A percentile compares a stretch with the other conserved stretches of the same genome.
Evolutionary conservation across 2,888 invertebrate genomes (phyloP).

Genomic region (Andrena chrysosceles): DNA sequence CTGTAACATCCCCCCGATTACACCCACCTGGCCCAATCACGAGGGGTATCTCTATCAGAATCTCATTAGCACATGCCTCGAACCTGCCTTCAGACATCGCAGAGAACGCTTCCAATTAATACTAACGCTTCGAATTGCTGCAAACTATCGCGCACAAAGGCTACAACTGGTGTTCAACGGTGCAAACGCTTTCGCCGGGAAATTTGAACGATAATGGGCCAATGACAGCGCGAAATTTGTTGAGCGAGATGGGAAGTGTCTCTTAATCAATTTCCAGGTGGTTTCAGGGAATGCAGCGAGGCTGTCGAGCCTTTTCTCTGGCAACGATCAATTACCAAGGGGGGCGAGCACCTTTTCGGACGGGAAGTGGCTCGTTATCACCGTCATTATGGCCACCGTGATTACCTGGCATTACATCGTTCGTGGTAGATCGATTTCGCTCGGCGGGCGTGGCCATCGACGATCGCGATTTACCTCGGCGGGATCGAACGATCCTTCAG

Average conservation of each 20-base stretch:
- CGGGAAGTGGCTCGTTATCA: conserved; percentile 74
- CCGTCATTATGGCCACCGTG: conserved; percentile 68
- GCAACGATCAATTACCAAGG: conserved; percentile 55
- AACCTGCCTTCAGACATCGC: neutral
- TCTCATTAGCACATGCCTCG: neutral
- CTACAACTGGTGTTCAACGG: too few relatives aligned
- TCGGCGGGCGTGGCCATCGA: conserved; percentile 64
- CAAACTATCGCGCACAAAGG: neutral
- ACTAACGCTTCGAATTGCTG: neutral
- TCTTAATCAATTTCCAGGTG: conserved; percentile 45
- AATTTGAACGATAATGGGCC: conserved; percentile 1
- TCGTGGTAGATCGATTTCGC: conserved; percentile 69
- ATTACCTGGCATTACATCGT: conserved; percentile 73
- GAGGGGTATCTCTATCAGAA: neutral
- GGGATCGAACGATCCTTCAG: conserved; percentile 54
- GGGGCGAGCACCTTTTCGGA: conserved; percentile 60
- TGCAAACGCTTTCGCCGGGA: neutral
- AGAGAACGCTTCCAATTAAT: neutral
- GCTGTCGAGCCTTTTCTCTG: conserved; percentile 29
- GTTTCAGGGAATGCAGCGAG: conserved; percentile 24
- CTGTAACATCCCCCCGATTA: too few relatives aligned
- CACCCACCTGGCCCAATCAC: neutral
- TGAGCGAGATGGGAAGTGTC: neutral
- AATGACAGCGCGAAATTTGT: neutral
- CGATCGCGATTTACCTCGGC: conserved; percentile 53